Percentiles rank a stretch among this genome's conserved stretches.
Evolutionary conservation across 2,113 vertebrate genomes (phyloP).

Genomic region (Rhizomys pruinosus): DNA sequence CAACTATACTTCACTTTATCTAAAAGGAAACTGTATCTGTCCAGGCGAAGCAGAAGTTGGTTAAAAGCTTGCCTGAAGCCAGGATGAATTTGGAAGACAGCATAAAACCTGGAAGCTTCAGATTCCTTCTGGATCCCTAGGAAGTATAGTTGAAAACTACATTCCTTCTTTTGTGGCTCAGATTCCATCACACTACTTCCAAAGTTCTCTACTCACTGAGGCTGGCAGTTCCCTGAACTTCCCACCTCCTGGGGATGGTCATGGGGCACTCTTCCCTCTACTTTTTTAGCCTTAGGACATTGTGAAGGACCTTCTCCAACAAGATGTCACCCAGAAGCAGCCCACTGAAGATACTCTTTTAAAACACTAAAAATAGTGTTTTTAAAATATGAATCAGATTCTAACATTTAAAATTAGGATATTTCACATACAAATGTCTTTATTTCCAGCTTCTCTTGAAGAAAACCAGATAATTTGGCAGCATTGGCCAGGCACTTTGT

Average conservation of each 20-base stretch:
- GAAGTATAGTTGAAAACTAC: not conserved
- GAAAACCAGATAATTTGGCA: not conserved
- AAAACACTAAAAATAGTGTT: not conserved
- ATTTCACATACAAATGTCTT: not conserved
- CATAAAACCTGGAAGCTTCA: not conserved
- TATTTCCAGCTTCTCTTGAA: not conserved
- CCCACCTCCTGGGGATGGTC: not conserved
- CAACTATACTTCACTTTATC: not conserved
- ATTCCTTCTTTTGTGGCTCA: not conserved
- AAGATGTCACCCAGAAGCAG: not conserved
- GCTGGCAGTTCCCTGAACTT: not conserved
- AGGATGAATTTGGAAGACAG: not conserved
- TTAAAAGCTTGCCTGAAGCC: not conserved
- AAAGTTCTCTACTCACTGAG: not conserved
- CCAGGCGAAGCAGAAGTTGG: not conserved
- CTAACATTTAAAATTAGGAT: conserved; percentile 20
- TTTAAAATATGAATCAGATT: conserved; percentile 8
- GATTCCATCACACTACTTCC: not conserved
- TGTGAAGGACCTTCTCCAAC: not conserved
- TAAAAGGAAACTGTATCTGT: not conserved
- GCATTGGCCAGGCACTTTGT: not conserved
- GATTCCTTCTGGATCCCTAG: not conserved
- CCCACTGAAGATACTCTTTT: not conserved
- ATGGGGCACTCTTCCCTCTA: not conserved
- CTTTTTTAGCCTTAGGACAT: not conserved